Evolutionary conservation across 2,888 invertebrate genomes (phyloP), one percentile per base, ranked within the genome.

Genomic region (Schrankia costaestrigalis): DNA sequence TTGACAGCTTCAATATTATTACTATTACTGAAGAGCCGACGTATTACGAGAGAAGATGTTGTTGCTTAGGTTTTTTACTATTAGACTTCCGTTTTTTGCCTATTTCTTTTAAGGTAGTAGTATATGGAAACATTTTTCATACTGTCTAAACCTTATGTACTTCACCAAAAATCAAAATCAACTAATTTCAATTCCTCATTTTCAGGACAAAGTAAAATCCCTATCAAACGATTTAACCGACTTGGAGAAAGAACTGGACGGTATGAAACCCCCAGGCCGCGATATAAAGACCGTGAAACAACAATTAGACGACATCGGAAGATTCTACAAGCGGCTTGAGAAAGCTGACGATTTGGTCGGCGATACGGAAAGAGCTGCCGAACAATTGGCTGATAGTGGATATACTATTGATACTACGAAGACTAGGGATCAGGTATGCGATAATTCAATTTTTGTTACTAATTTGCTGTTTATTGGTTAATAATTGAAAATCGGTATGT

Each of bases 201-300:
- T 28, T 4, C 40, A 86, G 91, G 96, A 96, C 45, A 93, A 95
- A 81, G 93, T 96, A 8, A 97, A 96, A 78, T 89, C 79, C 22
- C 86, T 97, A 1, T 91, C 92, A 11, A 90, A 93, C 46, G 94
- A 97, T 68, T 79, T 98, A 2, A 90, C 93, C 0, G 92, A 91
- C 33, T 78, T 98, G 31, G 97, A 98, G 68, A 91, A 92, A 34
- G 95, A 97, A 51, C 80, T 98, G 19, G 96, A 96, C 62, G 84
- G 90, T 18, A 94, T 97, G 91, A 93, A 93, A 63, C 93, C 97
- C 0, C 93, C 97, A 0, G 97, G 93, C 1, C 90, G 98, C 10
- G 98, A 98, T 71, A 90, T 97, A 25, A 95, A 95, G 70, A 92
- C 93, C 0, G 94, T 98, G 0, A 90, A 93, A 13, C 89, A 86